Evolutionary conservation across 2,888 invertebrate species (phyloP), one percentile per base, ranked within the genome.

Genomic region (Mellilla xanthometata): DNA sequence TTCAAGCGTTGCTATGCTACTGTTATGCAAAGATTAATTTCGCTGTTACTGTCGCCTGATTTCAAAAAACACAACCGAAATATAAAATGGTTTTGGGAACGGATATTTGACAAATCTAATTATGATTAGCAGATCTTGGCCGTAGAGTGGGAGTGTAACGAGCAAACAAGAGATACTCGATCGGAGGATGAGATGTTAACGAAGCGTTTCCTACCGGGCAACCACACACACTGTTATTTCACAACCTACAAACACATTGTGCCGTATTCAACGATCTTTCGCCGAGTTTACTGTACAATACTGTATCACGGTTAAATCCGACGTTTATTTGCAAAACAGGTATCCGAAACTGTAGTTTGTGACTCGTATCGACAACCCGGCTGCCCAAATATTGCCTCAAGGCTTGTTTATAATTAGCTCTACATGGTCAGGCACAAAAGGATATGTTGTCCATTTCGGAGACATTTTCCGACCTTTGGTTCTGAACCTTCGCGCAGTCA

Each of bases 211-310:
- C 23, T 5, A 23, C n/a, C 3, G 2, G 8, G 5, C 23, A 27
- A 47, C 39, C 47, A 48, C 35, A 41, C 19, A 51, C 32, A 36
- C 28, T 39, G 45, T 45, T 48, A 40, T 42, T 11, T 34, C 35
- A 49, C 42, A 52, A 51, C 29, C 46, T 34, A 49, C 34, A 39
- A 47, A 34, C 54, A 32, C 48, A n/a, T 22, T 47, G 66, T 63
- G 71, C 58, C 69, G 57, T 62, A 63, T 67, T 62, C 63, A 72
- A 69, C 58, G 49, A 46, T 34, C 38, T 29, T 12, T 34, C 41
- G 34, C 12, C 13, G 19, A 9, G 1, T 13, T 10, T n/a, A 22
- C 9, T 26, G 31, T 2, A 15, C 2, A 9, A 12, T 12, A n/a
- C 3, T 7, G 11, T 24, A 9, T 3, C 12, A 8, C 22, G 26